A percentile compares a stretch with the other conserved stretches of the same genome.
phyloP scores from a whole-genome alignment of 2,113 vertebrate genomes.

The Jaculus jaculus region DNA sequence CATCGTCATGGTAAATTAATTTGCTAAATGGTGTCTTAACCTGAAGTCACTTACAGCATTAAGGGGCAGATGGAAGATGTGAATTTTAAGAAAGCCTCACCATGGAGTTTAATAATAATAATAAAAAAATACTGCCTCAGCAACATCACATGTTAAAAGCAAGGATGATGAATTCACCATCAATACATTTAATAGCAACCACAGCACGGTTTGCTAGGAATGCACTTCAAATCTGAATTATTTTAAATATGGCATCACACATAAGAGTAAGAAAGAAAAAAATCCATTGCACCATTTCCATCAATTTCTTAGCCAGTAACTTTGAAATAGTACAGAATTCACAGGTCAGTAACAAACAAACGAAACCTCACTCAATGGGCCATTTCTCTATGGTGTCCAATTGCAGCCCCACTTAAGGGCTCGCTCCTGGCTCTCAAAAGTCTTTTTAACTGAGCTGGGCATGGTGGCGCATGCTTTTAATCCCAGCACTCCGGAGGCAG shows the following conservation, averaged over 20 bases:
- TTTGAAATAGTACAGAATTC: slow-evolving; percentile 68
- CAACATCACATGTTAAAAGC: slow-evolving; percentile 50
- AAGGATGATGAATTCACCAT: slow-evolving; percentile 54
- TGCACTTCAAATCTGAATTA: slow-evolving; percentile 74
- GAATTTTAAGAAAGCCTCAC: slow-evolving; percentile 67
- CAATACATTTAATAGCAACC: slow-evolving; percentile 64
- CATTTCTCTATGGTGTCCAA: slow-evolving; percentile 72
- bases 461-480: no score
- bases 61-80: slow-evolving; percentile 50
- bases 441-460: slow-evolving; percentile 46
- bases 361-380: slow-evolving; percentile 53
- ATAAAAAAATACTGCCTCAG: slow-evolving; percentile 59
- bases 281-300: slow-evolving; percentile 57
- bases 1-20: slow-evolving; percentile 71
- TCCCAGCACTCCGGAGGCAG: no score
- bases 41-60: slow-evolving; percentile 67
- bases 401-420: slow-evolving; percentile 25
- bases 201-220: slow-evolving; percentile 52
- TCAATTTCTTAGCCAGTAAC: slow-evolving; percentile 74
- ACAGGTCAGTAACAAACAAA: slow-evolving; percentile 49
- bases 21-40: slow-evolving; percentile 65
- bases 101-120: no score
- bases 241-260: slow-evolving; percentile 70
- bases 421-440: slow-evolving; percentile 39
- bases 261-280: slow-evolving; percentile 57